A percentile compares a stretch with the other conserved stretches of the same genome.
Evolutionary conservation across 2,888 invertebrate species (phyloP).

Genomic region (Iselma pallidipennis): DNA sequence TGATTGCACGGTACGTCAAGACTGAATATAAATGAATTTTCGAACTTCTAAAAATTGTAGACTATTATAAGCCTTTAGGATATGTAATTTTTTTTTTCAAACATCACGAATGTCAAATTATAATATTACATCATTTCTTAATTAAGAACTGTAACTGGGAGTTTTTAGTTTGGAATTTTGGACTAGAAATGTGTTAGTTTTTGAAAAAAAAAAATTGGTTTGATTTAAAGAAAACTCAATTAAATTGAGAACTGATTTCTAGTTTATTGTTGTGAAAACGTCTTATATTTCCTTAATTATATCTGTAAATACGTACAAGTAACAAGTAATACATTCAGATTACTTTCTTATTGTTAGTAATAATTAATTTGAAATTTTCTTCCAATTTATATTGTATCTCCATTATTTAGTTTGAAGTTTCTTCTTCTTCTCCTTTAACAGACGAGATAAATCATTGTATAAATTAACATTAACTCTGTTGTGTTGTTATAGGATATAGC

Average conservation of each 20-base stretch:
- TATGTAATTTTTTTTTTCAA: neutral
- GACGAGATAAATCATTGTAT: neutral
- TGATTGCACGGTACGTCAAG: neutral
- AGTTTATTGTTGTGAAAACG: constrained; percentile 7
- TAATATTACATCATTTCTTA: constrained; percentile 15
- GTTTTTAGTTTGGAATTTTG: neutral
- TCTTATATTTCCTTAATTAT: constrained; percentile 19
- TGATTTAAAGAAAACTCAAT: neutral
- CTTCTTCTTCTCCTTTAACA: neutral
- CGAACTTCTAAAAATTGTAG: constrained; percentile 7
- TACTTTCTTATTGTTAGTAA: constrained; percentile 2
- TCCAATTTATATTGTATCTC: neutral
- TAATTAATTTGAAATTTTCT: neutral
- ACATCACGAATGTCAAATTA: constrained; percentile 13
- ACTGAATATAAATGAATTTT: constrained; percentile 9
- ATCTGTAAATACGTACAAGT: neutral
- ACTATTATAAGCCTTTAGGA: constrained; percentile 10
- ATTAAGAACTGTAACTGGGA: neutral
- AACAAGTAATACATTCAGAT: neutral
- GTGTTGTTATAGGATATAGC: neutral
- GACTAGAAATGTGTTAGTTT: neutral
- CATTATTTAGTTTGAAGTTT: neutral
- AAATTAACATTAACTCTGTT: neutral
- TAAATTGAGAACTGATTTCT: constrained; percentile 1
- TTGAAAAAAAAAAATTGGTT: neutral